Percentiles rank a stretch among this genome's conserved stretches.
phyloP scores from a whole-genome alignment of 2,888 invertebrate species.

The Eristalinus aeneus region DNA sequence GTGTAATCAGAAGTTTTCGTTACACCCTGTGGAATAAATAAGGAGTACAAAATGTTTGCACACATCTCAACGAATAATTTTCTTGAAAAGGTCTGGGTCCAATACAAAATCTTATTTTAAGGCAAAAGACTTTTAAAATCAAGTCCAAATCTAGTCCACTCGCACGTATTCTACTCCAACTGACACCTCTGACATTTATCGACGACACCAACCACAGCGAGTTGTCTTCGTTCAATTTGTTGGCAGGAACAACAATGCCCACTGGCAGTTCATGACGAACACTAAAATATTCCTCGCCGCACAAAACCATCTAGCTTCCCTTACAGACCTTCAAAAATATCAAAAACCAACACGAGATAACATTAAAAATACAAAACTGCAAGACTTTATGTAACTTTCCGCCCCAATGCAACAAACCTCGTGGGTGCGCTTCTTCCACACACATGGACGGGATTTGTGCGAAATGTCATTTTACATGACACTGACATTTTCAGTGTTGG shows the following conservation, averaged over 20 bases:
- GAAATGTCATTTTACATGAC: slow-evolving; percentile 61
- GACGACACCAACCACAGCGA: slow-evolving; percentile 19
- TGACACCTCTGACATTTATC: background rate
- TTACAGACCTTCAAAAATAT: background rate
- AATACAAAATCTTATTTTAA: no score
- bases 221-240: slow-evolving; percentile 24
- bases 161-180: background rate
- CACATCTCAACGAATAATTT: no score
- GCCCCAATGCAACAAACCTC: slow-evolving; percentile 21
- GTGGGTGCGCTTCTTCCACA: slow-evolving; percentile 19
- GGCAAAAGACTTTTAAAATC: no score
- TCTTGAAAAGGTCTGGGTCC: no score
- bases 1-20: no score
- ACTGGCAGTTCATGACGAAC: background rate
- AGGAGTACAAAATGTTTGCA: no score
- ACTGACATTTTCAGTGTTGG: slow-evolving; percentile 68
- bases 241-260: slow-evolving; percentile 18
- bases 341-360: background rate
- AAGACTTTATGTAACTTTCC: background rate
- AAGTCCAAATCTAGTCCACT: background rate
- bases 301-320: background rate
- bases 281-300: background rate
- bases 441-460: background rate
- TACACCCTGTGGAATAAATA: no score
- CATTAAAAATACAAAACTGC: background rate